Evolutionary conservation across 2,888 invertebrate genomes (phyloP).

Genomic region (Sinopyrophorus schimmeli): DNA sequence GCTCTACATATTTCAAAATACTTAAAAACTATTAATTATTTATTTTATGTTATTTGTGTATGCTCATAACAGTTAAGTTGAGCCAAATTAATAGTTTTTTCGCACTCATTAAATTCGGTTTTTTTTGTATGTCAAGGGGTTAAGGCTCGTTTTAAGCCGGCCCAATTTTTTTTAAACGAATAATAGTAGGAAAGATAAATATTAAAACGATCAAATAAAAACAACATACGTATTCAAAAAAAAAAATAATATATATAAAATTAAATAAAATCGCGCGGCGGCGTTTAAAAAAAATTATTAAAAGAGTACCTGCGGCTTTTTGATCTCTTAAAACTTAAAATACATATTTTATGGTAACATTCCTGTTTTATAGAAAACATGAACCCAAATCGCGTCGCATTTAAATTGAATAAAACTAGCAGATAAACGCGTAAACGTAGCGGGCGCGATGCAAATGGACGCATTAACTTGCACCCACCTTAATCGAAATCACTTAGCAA

Average conservation of each 20-base stretch:
- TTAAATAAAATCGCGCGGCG: slow-evolving; percentile 9
- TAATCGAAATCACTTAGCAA: slow-evolving; percentile 30
- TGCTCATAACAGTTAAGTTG: too few species aligned
- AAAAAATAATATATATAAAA: slow-evolving; percentile 8
- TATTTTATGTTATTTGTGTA: too few species aligned
- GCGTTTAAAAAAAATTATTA: slow-evolving; percentile 29
- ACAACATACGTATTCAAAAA: slow-evolving; percentile 7
- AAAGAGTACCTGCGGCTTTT: slow-evolving; percentile 45
- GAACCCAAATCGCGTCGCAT: slow-evolving; percentile 13
- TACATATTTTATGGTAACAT: slow-evolving; percentile 48
- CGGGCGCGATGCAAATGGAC: slow-evolving; percentile 15
- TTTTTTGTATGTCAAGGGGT: too few species aligned
- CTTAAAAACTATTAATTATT: too few species aligned
- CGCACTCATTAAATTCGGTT: too few species aligned
- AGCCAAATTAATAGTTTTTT: too few species aligned
- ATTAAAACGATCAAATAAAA: slow-evolving; percentile 14
- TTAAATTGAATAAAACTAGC: too few species aligned
- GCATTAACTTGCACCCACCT: slow-evolving; percentile 21
- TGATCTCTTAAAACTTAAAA: slow-evolving; percentile 44
- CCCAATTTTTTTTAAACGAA: too few species aligned
- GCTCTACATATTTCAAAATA: too few species aligned
- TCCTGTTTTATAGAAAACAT: slow-evolving; percentile 33
- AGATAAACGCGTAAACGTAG: slow-evolving; percentile 13
- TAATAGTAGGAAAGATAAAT: too few species aligned
- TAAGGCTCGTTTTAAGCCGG: too few species aligned